Conservation (phyloP, 2,797 vertebrate genomes). For the Lutra lutra region DNA sequence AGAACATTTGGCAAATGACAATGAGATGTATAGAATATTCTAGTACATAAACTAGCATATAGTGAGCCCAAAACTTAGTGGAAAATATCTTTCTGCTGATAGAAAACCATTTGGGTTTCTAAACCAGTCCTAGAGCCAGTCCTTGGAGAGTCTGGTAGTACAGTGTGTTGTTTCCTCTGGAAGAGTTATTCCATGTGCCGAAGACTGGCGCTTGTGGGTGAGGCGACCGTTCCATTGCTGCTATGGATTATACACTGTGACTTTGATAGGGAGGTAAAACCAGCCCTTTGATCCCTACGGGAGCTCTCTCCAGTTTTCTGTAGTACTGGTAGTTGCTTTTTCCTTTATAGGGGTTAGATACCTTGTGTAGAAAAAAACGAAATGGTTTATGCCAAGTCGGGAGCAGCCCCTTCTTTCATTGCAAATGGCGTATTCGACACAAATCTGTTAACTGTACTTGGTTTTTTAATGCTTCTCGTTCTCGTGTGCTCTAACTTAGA, state of each 20-base stretch:
- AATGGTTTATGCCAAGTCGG: background rate
- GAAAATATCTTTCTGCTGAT: background rate
- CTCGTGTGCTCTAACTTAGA: background rate
- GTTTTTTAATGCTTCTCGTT: conserved; percentile 14
- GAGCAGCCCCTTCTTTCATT: background rate
- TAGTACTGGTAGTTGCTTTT: background rate
- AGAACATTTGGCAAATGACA: background rate
- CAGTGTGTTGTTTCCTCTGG: background rate
- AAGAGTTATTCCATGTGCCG: background rate
- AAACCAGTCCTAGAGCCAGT: background rate
- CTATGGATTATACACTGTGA: accelerated
- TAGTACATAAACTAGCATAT: background rate
- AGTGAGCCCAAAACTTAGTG: background rate
- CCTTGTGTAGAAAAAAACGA: background rate
- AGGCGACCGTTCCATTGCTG: background rate
- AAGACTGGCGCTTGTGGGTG: background rate
- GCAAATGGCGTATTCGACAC: background rate
- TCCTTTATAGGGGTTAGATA: background rate
- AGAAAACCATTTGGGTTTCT: background rate
- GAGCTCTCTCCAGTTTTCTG: background rate
- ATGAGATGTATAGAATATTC: background rate
- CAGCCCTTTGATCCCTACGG: background rate
- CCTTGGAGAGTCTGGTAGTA: background rate
- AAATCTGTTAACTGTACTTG: background rate
- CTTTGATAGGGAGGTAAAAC: background rate